Evolutionary conservation across 1,140 invertebrate genomes (phyloP).

Genomic region (Aphelinus certus): DNA sequence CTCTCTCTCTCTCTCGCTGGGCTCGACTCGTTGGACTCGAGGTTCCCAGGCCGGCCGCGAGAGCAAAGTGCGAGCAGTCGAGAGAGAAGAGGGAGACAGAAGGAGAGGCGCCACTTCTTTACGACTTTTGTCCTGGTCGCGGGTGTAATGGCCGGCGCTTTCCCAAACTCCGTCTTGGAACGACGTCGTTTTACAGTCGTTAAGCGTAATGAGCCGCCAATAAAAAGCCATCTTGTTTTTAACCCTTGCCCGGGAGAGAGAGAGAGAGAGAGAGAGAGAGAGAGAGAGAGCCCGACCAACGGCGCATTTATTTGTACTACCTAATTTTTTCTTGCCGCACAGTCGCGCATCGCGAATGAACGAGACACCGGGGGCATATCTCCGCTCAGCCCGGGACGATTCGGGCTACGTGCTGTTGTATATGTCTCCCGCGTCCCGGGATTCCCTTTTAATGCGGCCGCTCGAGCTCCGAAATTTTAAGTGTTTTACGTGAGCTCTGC

Average conservation of each 20-base stretch:
- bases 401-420: background rate
- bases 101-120: slow-evolving; percentile 34
- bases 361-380: slow-evolving; percentile 28
- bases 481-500: background rate
- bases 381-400: too few relatives aligned
- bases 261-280: too few relatives aligned
- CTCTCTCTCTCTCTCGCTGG: background rate
- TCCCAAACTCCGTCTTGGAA: background rate
- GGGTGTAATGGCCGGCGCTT: slow-evolving; percentile 23
- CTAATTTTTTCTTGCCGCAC: slow-evolving; percentile 47
- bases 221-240: slow-evolving; percentile 65
- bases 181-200: slow-evolving; percentile 62
- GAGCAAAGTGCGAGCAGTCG: too few relatives aligned
- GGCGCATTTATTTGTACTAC: slow-evolving; percentile 57
- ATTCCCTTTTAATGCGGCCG: slow-evolving; percentile 16
- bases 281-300: slow-evolving; percentile 37
- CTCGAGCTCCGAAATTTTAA: slow-evolving; percentile 8
- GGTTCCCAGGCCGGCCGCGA: slow-evolving; percentile 2
- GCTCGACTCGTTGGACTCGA: background rate
- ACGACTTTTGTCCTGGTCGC: slow-evolving; percentile 28
- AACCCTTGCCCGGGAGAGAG: slow-evolving; percentile 52
- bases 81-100: background rate
- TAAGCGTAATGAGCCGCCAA: slow-evolving; percentile 61
- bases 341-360: slow-evolving; percentile 27
- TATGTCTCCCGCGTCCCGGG: background rate